Evolutionary conservation across 2,888 invertebrate genomes (phyloP).

Genomic region (Linyphia triangularis): DNA sequence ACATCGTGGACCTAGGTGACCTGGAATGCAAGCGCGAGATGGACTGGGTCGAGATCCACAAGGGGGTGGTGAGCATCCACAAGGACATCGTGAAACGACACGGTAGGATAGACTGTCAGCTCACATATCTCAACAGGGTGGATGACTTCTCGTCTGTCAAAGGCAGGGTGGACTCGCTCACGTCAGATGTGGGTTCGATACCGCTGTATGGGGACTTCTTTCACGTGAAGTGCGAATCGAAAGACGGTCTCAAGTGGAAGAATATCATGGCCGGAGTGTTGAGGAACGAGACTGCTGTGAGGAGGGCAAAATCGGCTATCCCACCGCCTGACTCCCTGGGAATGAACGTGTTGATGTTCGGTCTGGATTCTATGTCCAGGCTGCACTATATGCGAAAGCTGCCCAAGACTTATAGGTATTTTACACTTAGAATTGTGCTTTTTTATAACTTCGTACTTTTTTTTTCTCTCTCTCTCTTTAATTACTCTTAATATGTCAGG

Average conservation of each 20-base stretch:
- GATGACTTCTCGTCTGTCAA: slow-evolving; percentile 77
- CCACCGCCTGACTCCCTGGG: slow-evolving; percentile 82
- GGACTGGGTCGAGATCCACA: slow-evolving; percentile 58
- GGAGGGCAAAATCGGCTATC: slow-evolving; percentile 81
- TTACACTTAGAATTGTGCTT: too few relatives aligned
- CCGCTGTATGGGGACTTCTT: slow-evolving; percentile 78
- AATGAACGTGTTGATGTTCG: slow-evolving; percentile 89
- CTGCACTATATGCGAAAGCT: slow-evolving; percentile 89
- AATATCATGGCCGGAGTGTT: slow-evolving; percentile 85
- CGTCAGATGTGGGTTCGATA: slow-evolving; percentile 76
- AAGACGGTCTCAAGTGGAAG: slow-evolving; percentile 82
- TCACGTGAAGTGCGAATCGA: slow-evolving; percentile 78
- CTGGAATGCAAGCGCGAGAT: slow-evolving; percentile 63
- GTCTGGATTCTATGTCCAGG: slow-evolving; percentile 92
- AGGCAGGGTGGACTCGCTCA: slow-evolving; percentile 75
- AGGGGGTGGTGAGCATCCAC: slow-evolving; percentile 36
- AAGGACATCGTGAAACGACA: slow-evolving; percentile 42
- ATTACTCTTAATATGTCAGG: too few relatives aligned
- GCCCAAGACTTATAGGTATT: slow-evolving; percentile 85
- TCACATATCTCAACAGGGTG: slow-evolving; percentile 76
- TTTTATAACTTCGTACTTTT: too few relatives aligned
- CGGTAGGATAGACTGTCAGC: slow-evolving; percentile 49
- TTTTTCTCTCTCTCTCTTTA: too few relatives aligned
- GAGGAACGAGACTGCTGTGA: slow-evolving; percentile 80
- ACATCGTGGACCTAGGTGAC: slow-evolving; percentile 58